Percentiles rank a stretch among this genome's conserved stretches.
Evolutionary conservation across 2,797 vertebrate genomes (phyloP).

Genomic region (Podargus strigoides): DNA sequence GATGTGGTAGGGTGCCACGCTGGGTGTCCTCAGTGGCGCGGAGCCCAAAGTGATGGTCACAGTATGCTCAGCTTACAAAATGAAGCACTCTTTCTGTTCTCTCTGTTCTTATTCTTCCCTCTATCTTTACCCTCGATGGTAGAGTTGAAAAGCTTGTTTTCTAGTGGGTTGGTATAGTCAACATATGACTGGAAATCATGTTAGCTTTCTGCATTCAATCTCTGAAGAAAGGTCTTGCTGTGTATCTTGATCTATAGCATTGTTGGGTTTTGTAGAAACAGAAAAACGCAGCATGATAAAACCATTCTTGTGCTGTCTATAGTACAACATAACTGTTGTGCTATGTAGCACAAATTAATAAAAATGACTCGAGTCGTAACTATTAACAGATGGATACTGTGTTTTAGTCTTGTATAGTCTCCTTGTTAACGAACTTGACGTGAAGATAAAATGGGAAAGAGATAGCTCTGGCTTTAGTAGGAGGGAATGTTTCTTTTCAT

Average conservation of each 20-base stretch:
- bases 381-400: constrained; percentile 4
- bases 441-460: not conserved
- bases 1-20: rapidly evolving
- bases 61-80: not conserved
- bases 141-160: not conserved
- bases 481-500: not conserved
- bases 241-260: not conserved
- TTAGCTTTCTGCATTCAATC: not conserved
- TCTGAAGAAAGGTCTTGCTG: constrained; percentile 7
- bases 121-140: not conserved
- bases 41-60: not conserved
- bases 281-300: not conserved
- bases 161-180: not conserved
- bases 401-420: not conserved
- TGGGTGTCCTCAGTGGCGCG: not conserved
- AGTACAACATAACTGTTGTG: not conserved
- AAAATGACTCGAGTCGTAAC: not conserved
- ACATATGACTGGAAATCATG: not conserved
- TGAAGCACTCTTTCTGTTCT: not conserved
- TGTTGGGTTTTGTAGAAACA: constrained; percentile 13
- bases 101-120: not conserved
- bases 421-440: constrained; percentile 1
- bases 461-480: not conserved
- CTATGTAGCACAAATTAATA: not conserved
- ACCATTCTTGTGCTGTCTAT: not conserved